These are phyloP conservation scores for Vidua macroura DNA, from an alignment of 2,113 vertebrate species.

Conservation along the genomic window DNA sequence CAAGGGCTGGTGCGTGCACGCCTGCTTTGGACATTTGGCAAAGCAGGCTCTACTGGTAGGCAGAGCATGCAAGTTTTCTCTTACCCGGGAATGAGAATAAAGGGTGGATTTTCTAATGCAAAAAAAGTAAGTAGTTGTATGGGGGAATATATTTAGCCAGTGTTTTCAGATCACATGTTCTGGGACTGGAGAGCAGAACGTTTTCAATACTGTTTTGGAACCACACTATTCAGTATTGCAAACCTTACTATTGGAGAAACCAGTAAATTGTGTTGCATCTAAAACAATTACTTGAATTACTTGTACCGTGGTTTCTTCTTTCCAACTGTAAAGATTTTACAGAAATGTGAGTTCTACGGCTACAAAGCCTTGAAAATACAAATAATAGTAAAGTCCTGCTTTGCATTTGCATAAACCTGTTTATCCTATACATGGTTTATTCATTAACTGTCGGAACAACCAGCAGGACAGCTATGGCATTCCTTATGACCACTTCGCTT, in stretches of 20 bases:
- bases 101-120: slow-evolving; percentile 3
- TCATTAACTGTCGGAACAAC: slow-evolving; percentile 49
- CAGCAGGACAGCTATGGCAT: slow-evolving; percentile 44
- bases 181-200: not conserved
- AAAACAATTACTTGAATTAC: slow-evolving; percentile 19
- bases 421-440: slow-evolving; percentile 51
- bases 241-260: not conserved
- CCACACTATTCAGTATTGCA: not conserved
- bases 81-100: not conserved
- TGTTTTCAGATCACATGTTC: slow-evolving; percentile 33
- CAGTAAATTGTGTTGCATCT: not conserved
- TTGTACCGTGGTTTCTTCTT: not conserved
- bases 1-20: rapidly evolving
- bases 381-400: slow-evolving; percentile 5
- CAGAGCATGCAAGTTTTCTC: not conserved
- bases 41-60: not conserved
- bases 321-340: slow-evolving; percentile 3
- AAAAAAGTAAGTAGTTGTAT: not conserved
- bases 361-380: slow-evolving; percentile 16
- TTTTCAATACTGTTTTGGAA: slow-evolving; percentile 18
- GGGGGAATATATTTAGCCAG: slow-evolving; percentile 42
- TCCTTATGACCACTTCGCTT: not conserved
- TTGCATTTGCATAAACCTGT: slow-evolving; percentile 49
- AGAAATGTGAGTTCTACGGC: not conserved
- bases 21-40: not conserved